Evolutionary conservation across 2,797 vertebrate species (phyloP).

Genomic region (Microctenopoma steveboyesi): DNA sequence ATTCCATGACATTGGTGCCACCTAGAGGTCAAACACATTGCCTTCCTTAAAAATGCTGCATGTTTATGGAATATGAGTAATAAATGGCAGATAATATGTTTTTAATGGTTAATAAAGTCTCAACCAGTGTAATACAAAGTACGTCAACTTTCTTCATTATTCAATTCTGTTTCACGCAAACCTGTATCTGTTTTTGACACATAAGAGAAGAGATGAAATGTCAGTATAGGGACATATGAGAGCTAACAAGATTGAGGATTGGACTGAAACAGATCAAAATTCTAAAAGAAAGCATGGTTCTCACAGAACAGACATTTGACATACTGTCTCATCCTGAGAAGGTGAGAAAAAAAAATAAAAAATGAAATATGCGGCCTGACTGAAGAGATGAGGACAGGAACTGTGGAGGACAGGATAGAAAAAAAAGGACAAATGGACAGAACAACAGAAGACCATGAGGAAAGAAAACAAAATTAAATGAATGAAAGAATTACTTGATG

Average conservation of each 20-base stretch:
- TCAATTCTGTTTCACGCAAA: background rate
- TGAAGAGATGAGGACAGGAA: constrained; percentile 15
- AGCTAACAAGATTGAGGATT: background rate
- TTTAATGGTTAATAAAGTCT: constrained; percentile 16
- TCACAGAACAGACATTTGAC: constrained; percentile 7
- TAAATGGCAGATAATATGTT: background rate
- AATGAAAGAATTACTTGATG: background rate
- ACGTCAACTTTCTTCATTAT: background rate
- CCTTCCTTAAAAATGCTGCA: background rate
- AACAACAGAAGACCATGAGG: background rate
- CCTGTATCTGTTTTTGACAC: background rate
- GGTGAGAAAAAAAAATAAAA: background rate
- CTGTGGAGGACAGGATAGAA: background rate
- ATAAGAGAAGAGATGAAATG: background rate
- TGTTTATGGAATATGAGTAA: background rate
- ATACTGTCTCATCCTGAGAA: constrained; percentile 1
- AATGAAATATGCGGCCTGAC: constrained; percentile 10
- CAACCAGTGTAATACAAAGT: background rate
- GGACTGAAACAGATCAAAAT: constrained; percentile 13
- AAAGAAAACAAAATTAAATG: background rate
- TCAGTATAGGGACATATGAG: background rate
- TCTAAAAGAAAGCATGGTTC: background rate
- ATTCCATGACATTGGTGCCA: constrained; percentile 62
- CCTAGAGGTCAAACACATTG: constrained; percentile 43
- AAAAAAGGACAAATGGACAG: constrained; percentile 1